Percentiles rank a stretch among this genome's conserved stretches.
Conservation (phyloP, 2,113 vertebrate genomes). For the Excalfactoria chinensis region DNA sequence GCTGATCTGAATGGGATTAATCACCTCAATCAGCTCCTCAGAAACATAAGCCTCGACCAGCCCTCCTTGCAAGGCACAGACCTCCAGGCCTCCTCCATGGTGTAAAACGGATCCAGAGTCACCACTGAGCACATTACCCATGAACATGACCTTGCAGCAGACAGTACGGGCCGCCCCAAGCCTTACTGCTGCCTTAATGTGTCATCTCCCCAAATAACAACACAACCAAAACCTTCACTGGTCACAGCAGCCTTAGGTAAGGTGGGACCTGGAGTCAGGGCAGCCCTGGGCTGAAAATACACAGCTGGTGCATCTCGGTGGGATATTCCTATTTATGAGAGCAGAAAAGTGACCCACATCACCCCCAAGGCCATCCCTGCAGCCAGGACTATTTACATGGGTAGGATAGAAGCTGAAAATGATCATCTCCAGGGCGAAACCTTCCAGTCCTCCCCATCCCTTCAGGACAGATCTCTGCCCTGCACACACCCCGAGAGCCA, state of each 20-base stretch:
- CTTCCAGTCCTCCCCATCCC: neutral
- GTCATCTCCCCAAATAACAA: accelerated
- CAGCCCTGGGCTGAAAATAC: neutral
- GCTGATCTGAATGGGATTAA: neutral
- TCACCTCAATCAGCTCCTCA: neutral
- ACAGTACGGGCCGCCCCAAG: neutral
- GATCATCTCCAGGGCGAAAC: neutral
- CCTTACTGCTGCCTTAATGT: no score
- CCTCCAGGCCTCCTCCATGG: neutral
- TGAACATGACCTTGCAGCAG: neutral
- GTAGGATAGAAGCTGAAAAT: accelerated
- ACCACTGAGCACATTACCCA: accelerated
- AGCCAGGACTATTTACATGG: neutral
- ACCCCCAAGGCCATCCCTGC: neutral
- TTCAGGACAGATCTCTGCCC: neutral
- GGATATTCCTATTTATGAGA: neutral
- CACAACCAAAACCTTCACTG: accelerated
- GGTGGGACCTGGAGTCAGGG: accelerated
- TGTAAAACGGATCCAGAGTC: neutral
- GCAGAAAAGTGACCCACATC: accelerated
- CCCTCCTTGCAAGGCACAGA: neutral
- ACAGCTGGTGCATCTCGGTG: no score
- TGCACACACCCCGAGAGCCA: no score
- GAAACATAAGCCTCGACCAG: neutral
- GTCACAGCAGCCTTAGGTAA: accelerated